Evolutionary conservation across 2,113 vertebrate genomes (phyloP), one percentile per base, ranked within the genome.

Genomic region (Hyla sarda): DNA sequence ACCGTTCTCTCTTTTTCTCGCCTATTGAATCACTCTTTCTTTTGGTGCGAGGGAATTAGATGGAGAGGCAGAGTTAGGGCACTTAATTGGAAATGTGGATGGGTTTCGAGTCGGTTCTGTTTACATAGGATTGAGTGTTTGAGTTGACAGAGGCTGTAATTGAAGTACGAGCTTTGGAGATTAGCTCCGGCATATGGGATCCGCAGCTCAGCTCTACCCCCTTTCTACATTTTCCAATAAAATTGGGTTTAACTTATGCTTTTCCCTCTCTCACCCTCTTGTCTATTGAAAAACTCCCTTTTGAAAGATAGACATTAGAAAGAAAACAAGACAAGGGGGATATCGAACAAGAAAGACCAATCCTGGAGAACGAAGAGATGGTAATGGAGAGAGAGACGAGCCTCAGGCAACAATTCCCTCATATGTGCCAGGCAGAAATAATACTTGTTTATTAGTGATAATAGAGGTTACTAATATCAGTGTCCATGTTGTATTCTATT

Each of bases 51-150:
- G 91, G 92, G 95, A 94, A 95, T 94, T 94, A 95, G 89, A 90
- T 88, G 88, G 88, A 92, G 89, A 88, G 90, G 95, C 89, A 90
- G 91, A 75, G 90, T 92, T 94, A 94, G 94, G 90, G 92, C 92
- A 90, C 92, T 93, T 96, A 95, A 96, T 95, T 96, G 94, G 94
- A 95, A 95, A 94, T 89, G 11, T 71, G 91, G 92, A 86, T 92
- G 90, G 88, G 90, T 94, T 95, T 94, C 94, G 92, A 95, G 91
- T 90, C 90, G 82, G 88, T 89, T 88, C 91, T 96, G 94, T 96
- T 96, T 95, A 94, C 93, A 92, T 89, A 95, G 94, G 92, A 91
- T 89, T 82, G 89, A 90, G 86, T 23, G 88, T 50, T 11, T 90
- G 90, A 92, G 86, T 92, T 92, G 88, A 34, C 90, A 92, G 92